These are phyloP conservation scores for Salminus brasiliensis DNA, from an alignment of 2,113 vertebrate genomes.

Conservation along the genomic window DNA sequence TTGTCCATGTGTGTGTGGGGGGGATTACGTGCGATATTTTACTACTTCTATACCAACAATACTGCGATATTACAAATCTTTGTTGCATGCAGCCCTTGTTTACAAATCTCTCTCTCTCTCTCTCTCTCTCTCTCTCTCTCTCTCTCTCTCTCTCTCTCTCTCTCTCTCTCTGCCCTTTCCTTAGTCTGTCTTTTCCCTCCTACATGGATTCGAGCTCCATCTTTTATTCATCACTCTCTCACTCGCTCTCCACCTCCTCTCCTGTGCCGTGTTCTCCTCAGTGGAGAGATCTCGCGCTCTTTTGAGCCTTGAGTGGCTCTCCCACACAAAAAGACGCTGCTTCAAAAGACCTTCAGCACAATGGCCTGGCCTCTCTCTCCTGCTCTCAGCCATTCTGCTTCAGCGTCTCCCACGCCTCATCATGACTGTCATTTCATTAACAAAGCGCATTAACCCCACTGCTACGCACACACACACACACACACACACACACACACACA, in stretches of 20 bases:
- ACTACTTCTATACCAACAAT: no score
- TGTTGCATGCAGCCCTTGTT: no score
- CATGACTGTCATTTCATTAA: constrained; percentile 24
- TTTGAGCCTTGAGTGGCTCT: constrained; percentile 70
- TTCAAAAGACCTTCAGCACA: constrained; percentile 71
- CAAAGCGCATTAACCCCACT: constrained; percentile 22
- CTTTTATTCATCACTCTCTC: constrained; percentile 44
- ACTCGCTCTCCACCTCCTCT: not conserved
- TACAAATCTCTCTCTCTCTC: not conserved
- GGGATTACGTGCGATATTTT: no score
- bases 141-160: not conserved
- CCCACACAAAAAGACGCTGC: constrained; percentile 57
- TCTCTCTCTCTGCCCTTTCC: not conserved
- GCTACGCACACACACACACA: constrained; percentile 4
- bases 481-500: not conserved
- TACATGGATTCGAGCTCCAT: constrained; percentile 30
- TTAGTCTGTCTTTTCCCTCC: constrained; percentile 27
- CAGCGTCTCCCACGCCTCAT: not conserved
- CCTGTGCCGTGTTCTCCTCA: not conserved
- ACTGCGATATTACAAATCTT: no score
- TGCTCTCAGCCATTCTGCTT: not conserved
- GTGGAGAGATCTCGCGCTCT: constrained; percentile 27
- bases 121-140: not conserved
- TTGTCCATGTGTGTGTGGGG: no score
- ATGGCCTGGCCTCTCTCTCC: constrained; percentile 20